A percentile compares a stretch with the other conserved stretches of the same genome.
phyloP scores from a whole-genome alignment of 92 coral and sea anemone species.

The Scolanthus callimorphus region DNA sequence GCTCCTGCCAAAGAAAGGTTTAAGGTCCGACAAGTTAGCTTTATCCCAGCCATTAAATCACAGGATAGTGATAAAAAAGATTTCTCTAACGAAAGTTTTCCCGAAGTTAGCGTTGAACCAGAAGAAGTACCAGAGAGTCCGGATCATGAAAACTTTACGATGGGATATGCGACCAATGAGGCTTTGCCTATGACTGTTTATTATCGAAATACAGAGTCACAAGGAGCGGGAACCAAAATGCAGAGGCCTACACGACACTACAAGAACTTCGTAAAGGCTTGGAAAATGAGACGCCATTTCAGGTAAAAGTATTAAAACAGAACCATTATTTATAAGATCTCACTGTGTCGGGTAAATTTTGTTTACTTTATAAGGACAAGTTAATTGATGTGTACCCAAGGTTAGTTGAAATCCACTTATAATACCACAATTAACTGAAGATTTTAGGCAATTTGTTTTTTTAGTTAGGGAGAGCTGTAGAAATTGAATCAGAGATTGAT shows the following conservation, averaged over 20 bases:
- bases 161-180: conserved; percentile 82
- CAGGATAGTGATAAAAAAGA: neutral
- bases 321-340: too few species aligned
- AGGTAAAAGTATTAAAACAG: too few species aligned
- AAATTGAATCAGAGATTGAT: too few species aligned
- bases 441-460: too few species aligned
- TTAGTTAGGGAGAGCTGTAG: too few species aligned
- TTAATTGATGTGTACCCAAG: too few species aligned
- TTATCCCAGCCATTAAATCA: neutral
- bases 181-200: conserved; percentile 97
- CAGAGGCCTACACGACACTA: conserved; percentile 88
- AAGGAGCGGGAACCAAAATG: conserved; percentile 42
- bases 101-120: conserved; percentile 5
- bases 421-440: too few species aligned
- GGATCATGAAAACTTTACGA: conserved; percentile 48
- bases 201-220: conserved; percentile 75
- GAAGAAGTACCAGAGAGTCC: conserved; percentile 42
- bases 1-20: conserved; percentile 19
- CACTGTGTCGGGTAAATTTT: too few species aligned
- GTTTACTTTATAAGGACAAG: too few species aligned
- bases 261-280: conserved; percentile 85
- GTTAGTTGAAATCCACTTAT: too few species aligned
- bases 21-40: conserved; percentile 26
- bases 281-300: conserved; percentile 35
- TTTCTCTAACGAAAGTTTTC: neutral